Conservation (phyloP, 2,113 vertebrate species). For the Pipa parva region DNA sequence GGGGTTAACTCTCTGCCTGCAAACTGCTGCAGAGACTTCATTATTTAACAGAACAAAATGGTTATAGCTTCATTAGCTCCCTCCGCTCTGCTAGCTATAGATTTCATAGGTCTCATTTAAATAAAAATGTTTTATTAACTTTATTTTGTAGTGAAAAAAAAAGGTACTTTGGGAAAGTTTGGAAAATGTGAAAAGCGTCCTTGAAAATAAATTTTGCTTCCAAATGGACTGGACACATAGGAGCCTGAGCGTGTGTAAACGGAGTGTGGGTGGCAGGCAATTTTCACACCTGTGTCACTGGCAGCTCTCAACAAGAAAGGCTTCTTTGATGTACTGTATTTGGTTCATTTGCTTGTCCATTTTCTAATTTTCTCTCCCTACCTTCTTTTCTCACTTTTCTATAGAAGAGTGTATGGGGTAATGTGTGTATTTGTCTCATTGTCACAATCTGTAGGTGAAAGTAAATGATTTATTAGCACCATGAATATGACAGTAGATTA, state of each 20-base stretch:
- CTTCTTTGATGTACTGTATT: slow-evolving; percentile 10
- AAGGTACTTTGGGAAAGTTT: slow-evolving; percentile 7
- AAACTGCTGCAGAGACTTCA: not conserved
- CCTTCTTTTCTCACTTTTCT: not conserved
- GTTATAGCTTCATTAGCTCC: not conserved
- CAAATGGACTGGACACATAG: slow-evolving; percentile 25
- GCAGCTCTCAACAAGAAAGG: slow-evolving; percentile 13
- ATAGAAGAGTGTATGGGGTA: not conserved
- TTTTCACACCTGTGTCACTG: slow-evolving; percentile 28
- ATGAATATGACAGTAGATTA: too few species aligned
- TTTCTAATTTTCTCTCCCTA: not conserved
- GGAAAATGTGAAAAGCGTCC: slow-evolving; percentile 19
- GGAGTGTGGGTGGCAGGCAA: slow-evolving; percentile 22
- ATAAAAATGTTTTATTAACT: not conserved
- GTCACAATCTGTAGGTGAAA: too few species aligned
- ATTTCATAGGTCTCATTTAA: not conserved
- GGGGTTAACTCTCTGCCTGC: not conserved
- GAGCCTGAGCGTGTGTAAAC: slow-evolving; percentile 27
- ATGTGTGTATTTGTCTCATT: not conserved
- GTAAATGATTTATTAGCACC: too few species aligned
- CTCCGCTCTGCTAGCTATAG: not conserved
- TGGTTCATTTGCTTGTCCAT: not conserved
- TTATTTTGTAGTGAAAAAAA: not conserved
- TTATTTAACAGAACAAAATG: not conserved
- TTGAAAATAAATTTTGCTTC: slow-evolving; percentile 21